Evolutionary conservation across 64 coral and sea anemone genomes (phyloP).

Genomic region (Montipora cactus): DNA sequence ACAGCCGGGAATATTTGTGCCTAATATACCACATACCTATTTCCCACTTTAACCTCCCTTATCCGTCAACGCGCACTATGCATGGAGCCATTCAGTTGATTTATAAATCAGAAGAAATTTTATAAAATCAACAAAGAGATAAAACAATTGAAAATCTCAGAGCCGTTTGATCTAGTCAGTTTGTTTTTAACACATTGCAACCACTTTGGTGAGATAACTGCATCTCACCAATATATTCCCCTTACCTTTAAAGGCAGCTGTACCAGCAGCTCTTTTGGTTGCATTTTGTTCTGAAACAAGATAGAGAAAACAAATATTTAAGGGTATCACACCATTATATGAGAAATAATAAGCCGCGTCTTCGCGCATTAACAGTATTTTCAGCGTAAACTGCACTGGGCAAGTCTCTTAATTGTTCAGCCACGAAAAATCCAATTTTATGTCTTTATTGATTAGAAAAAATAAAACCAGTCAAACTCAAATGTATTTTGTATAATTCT

Average conservation of each 20-base stretch:
- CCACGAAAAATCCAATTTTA: neutral
- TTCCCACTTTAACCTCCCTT: neutral
- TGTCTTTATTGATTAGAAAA: neutral
- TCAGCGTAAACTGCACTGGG: neutral
- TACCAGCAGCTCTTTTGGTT: neutral
- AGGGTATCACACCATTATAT: neutral
- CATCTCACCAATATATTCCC: neutral
- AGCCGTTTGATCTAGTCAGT: neutral
- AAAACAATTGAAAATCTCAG: neutral
- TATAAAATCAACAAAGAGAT: constrained; percentile 8
- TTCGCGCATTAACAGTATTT: neutral
- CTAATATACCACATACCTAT: neutral
- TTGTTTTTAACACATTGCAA: neutral
- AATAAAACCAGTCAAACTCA: neutral
- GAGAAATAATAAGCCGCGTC: neutral
- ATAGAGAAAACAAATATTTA: constrained; percentile 8
- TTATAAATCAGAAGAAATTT: neutral
- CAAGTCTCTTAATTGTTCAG: neutral
- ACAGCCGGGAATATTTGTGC: neutral
- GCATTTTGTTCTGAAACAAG: constrained; percentile 9
- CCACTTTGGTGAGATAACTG: neutral
- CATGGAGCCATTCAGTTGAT: neutral
- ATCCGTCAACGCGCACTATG: neutral
- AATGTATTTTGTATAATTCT: neutral
- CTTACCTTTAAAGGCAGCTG: constrained; percentile 18